phyloP scores from a whole-genome alignment of 2,888 invertebrate genomes.

The Mythimna vitellina region DNA sequence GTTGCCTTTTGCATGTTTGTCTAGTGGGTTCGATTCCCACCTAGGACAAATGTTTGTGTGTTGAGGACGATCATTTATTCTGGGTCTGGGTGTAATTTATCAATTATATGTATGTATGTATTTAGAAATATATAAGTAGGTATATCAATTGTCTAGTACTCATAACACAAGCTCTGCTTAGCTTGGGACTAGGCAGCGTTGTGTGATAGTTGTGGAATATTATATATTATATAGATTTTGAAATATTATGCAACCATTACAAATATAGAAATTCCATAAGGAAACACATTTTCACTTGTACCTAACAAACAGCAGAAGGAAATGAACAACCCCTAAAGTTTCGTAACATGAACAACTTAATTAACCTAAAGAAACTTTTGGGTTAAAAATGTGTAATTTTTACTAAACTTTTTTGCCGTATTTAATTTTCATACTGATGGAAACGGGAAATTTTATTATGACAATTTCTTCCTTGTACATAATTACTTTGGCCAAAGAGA shows the following conservation, averaged over 20 bases:
- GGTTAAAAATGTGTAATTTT: slow-evolving; percentile 59
- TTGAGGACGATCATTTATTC: too few species aligned
- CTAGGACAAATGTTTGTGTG: too few species aligned
- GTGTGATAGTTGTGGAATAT: too few species aligned
- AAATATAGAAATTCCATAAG: slow-evolving; percentile 13
- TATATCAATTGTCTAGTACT: too few species aligned
- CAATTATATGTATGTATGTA: too few species aligned
- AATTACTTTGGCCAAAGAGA: slow-evolving; percentile 29
- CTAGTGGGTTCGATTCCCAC: too few species aligned
- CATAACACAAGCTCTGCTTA: too few species aligned
- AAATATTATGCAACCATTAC: slow-evolving; percentile 5
- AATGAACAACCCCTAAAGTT: slow-evolving; percentile 58
- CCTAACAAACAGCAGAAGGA: slow-evolving; percentile 46
- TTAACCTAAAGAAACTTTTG: slow-evolving; percentile 60
- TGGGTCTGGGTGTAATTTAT: too few species aligned
- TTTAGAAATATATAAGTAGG: too few species aligned
- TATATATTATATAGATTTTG: not conserved
- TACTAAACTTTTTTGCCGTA: slow-evolving; percentile 47
- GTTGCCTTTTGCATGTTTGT: too few species aligned
- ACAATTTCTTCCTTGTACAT: slow-evolving; percentile 47
- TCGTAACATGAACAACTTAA: slow-evolving; percentile 59
- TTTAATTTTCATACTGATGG: slow-evolving; percentile 53
- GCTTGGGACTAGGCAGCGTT: too few species aligned
- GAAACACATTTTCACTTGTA: slow-evolving; percentile 31
- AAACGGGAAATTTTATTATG: slow-evolving; percentile 45